Base-by-base conservation (phyloP, 2,113 vertebrate species). In the Diadophis punctatus region DNA sequence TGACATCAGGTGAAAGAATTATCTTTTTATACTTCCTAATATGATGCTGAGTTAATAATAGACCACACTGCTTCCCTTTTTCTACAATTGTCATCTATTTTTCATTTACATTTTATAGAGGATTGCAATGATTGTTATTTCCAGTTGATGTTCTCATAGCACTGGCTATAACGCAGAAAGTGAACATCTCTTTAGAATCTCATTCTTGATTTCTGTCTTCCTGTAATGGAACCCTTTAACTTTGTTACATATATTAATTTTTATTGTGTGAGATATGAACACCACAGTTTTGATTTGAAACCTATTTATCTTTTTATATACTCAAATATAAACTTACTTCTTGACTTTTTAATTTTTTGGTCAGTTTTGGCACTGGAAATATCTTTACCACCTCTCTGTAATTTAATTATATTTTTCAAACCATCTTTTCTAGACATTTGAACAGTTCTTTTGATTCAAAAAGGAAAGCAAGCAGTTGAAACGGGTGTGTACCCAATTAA, bases 1-100 rank as follows among this genome's bases (percentile, higher is more conserved):
- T 94, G 94, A 94, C 94, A 94, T 92, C 96, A 97, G 89, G 89
- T 96, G 95, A 88, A 93, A 91, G 25, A 94, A 92, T 34, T 11
- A n/a, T 91, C 2, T 51, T 93, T 60, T 43, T 60, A 16, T 49
- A 91, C 86, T n/a, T 86, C 43, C 14, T 4, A 52, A 56, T 39
- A 86, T 27, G 30, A 58, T 90, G 49, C 27, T 85, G 34, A 74
- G 8, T 23, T 48, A 88, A n/a, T 43, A 46, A 43, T 34, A 68
- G 3, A 39, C 9, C 14, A n/a, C n/a, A 39, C 30, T 91, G 68
- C 34, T 85, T 85, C 16, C 27, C 52, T 49, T 55, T 85, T 39
- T 91, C 34, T 91, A 27, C 8, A 56, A 48, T 91, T 30, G 16
- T 23, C 43, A 23, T n/a, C 34, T 55, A 43, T 20, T 58, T 8